Conservation (phyloP, 2,797 vertebrate genomes). For the Rhinatrema bivittatum region DNA sequence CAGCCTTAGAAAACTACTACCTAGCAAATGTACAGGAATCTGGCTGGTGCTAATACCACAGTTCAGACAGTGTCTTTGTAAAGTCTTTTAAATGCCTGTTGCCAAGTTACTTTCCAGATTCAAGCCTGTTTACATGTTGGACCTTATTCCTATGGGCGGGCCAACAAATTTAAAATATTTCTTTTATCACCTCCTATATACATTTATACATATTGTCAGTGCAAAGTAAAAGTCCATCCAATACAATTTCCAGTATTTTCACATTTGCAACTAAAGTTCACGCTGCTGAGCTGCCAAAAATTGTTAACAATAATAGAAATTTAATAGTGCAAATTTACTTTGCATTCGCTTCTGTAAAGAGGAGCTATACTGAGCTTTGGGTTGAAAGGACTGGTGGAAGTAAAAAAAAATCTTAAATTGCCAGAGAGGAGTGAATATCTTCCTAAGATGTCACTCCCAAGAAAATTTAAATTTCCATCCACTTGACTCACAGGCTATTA, state of each 20-base stretch:
- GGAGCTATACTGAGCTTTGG: constrained; percentile 39
- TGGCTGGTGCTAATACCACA: constrained; percentile 70
- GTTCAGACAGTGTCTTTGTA: constrained; percentile 72
- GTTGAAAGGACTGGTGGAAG: constrained; percentile 43
- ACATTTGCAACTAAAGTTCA: constrained; percentile 47
- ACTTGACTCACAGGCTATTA: constrained; percentile 60
- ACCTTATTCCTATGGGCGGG: no score
- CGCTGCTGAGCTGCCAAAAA: constrained; percentile 66
- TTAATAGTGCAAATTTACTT: constrained; percentile 68
- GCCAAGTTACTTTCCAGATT: constrained; percentile 24
- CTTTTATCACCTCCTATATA: constrained; percentile 39
- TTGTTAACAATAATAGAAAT: constrained; percentile 51
- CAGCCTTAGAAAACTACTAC: constrained; percentile 75
- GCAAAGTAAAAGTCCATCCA: constrained; percentile 65
- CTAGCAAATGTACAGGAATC: constrained; percentile 74
- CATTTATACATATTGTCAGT: constrained; percentile 68
- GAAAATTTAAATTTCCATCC: not conserved
- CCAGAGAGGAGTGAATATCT: constrained; percentile 57
- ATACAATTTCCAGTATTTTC: constrained; percentile 61
- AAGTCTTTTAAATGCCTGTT: constrained; percentile 65
- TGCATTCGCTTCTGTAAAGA: constrained; percentile 49
- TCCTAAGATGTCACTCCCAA: constrained; percentile 25
- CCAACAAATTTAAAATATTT: constrained; percentile 1
- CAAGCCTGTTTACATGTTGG: no score
- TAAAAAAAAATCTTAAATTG: constrained; percentile 35